Conservation (phyloP, 2,113 vertebrate genomes). For the Passer montanus region DNA sequence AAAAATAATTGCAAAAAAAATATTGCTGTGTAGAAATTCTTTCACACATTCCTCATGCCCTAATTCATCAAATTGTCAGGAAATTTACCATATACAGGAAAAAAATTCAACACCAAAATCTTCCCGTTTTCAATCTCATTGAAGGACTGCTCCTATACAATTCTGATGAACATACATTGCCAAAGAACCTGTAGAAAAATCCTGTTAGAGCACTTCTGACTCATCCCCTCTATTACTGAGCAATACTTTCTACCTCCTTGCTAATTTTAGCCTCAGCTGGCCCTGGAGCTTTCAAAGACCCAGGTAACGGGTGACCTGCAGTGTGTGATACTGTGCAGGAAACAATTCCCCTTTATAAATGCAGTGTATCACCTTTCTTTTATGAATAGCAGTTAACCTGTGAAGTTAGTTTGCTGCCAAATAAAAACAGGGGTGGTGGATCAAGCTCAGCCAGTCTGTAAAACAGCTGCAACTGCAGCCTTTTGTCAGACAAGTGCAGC, state of each 20-base stretch:
- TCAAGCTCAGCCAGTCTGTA: not conserved
- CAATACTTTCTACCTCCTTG: not conserved
- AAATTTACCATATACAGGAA: not conserved
- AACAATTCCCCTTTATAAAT: not conserved
- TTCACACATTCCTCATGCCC: not conserved
- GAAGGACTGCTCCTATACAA: not conserved
- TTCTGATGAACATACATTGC: not conserved
- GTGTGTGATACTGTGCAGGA: not conserved
- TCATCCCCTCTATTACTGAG: not conserved
- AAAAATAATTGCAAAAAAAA: not conserved
- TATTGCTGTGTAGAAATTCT: not conserved
- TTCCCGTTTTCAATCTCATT: not conserved
- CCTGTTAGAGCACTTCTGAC: not conserved
- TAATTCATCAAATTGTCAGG: not conserved
- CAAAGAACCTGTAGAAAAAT: not conserved
- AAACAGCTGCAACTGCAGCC: not conserved
- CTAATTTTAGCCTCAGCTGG: not conserved
- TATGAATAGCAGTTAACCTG: not conserved
- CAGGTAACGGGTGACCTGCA: not conserved
- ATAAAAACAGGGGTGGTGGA: not conserved
- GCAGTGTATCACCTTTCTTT: not conserved
- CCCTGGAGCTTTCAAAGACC: not conserved
- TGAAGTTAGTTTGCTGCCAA: not conserved
- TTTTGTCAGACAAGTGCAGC: not conserved
- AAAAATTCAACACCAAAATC: accelerated